Evolutionary conservation across 2,113 vertebrate genomes (phyloP).

Genomic region (Reinhardtius hippoglossoides): DNA sequence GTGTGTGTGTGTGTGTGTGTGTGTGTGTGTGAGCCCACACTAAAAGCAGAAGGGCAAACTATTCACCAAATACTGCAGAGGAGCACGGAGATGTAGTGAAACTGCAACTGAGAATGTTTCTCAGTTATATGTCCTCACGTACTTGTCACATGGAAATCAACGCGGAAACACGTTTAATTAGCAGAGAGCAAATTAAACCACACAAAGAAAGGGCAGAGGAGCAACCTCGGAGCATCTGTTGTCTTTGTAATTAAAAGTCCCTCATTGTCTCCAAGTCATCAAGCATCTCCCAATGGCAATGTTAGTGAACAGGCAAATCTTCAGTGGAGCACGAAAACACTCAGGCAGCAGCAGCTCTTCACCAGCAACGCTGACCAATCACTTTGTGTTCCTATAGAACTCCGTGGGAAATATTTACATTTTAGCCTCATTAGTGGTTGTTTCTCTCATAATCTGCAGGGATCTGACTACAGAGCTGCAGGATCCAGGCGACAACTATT

Average conservation of each 20-base stretch:
- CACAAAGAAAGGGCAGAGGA: constrained; percentile 63
- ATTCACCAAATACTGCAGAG: constrained; percentile 1
- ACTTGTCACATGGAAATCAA: constrained; percentile 48
- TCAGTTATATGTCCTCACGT: constrained; percentile 37
- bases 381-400: neutral
- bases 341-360: constrained; percentile 45
- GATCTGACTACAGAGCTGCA: no score
- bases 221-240: constrained; percentile 72
- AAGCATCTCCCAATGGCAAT: constrained; percentile 64
- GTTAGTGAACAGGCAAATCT: constrained; percentile 57
- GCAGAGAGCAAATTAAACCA: constrained; percentile 76
- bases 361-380: neutral
- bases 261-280: constrained; percentile 70
- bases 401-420: neutral
- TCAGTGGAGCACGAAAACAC: constrained; percentile 50
- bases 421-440: neutral
- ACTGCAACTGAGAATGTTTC: constrained; percentile 3
- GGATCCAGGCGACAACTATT: no score
- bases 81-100: neutral
- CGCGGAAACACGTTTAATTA: constrained; percentile 72
- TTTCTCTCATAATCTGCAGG: no score
- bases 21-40: neutral
- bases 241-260: constrained; percentile 79
- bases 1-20: neutral
- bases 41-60: neutral